These are phyloP conservation scores for Stichopus chloronotus DNA, from an alignment of 35 echinoderm and acorn worm genomes.

Conservation along the genomic window DNA sequence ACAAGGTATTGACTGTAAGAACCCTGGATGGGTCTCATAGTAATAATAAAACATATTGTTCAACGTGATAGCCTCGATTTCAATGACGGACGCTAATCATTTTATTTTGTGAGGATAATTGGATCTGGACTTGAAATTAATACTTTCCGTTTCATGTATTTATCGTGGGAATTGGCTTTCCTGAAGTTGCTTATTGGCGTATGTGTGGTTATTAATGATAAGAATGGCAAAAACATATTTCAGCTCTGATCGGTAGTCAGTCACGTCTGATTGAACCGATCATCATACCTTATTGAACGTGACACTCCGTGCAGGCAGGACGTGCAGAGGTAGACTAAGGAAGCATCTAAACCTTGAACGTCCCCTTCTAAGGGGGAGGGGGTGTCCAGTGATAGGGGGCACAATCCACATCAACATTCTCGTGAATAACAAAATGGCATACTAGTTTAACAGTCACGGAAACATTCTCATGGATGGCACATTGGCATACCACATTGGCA, in stretches of 20 bases:
- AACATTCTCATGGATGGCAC: no score
- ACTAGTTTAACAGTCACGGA: no score
- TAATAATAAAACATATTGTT: background rate
- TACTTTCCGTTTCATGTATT: background rate
- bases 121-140: slow-evolving; percentile 1
- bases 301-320: no score
- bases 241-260: background rate
- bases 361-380: no score
- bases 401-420: no score
- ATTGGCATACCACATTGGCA: no score
- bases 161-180: background rate
- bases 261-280: no score
- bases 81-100: background rate
- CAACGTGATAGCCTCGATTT: background rate
- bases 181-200: background rate
- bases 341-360: no score
- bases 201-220: background rate
- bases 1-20: background rate
- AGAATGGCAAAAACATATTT: background rate
- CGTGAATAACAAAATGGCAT: no score
- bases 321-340: no score
- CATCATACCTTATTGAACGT: no score
- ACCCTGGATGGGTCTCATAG: background rate
- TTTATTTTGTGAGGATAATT: background rate
- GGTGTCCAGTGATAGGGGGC: no score